phyloP scores from a whole-genome alignment of 2,113 vertebrate genomes.

The Thamnaconus septentrionalis region DNA sequence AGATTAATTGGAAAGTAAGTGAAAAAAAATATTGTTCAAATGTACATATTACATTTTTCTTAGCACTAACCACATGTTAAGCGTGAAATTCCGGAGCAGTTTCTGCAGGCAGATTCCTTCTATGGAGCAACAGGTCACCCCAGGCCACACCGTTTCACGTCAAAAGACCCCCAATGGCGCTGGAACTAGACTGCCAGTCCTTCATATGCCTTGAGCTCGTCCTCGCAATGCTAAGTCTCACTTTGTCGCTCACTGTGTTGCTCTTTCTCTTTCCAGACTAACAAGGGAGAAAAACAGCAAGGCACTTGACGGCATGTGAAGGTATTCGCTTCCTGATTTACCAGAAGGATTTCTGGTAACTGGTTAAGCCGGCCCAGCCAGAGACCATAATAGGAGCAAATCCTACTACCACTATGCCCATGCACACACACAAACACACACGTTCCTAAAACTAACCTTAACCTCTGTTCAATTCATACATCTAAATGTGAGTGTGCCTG shows the following conservation, averaged over 20 bases:
- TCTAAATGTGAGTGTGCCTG: too few species aligned
- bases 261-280: constrained; percentile 10
- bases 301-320: constrained; percentile 16
- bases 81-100: background rate
- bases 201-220: too few species aligned
- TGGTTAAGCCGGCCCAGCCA: constrained; percentile 48
- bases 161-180: too few species aligned
- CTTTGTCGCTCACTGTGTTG: background rate
- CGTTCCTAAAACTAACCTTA: background rate
- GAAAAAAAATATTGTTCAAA: too few species aligned
- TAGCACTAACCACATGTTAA: constrained; percentile 15
- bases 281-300: background rate
- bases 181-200: too few species aligned
- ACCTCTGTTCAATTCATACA: background rate
- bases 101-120: constrained; percentile 15
- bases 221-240: background rate
- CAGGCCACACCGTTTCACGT: too few species aligned
- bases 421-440: too few species aligned
- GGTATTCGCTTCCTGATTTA: constrained; percentile 27
- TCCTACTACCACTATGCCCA: too few species aligned
- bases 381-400: constrained; percentile 17
- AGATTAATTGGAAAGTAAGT: background rate
- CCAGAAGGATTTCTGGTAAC: constrained; percentile 39
- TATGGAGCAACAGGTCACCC: background rate
- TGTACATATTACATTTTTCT: too few species aligned